Evolutionary conservation across 2,888 invertebrate species (phyloP).

Genomic region (Anodontia alba): DNA sequence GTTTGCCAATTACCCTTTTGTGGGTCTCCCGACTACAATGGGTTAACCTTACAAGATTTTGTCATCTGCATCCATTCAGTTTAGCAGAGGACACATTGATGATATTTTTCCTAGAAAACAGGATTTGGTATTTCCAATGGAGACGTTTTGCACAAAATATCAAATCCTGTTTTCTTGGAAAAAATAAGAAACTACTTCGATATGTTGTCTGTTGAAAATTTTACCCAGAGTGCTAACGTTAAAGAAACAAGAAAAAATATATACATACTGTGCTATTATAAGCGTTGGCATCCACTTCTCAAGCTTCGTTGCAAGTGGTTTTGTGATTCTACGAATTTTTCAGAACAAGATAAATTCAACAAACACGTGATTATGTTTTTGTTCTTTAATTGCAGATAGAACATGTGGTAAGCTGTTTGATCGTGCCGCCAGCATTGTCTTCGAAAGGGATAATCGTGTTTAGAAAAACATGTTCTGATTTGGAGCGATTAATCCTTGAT

Average conservation of each 20-base stretch:
- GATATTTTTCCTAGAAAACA: too few relatives aligned
- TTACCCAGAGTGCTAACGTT: too few relatives aligned
- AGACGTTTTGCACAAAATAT: too few relatives aligned
- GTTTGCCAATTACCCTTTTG: too few relatives aligned
- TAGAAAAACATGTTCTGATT: background rate
- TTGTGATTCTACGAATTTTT: constrained; percentile 16
- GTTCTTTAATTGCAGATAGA: constrained; percentile 6
- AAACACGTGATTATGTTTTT: background rate
- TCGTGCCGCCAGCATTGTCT: background rate
- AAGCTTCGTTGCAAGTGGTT: background rate
- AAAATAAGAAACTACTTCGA: too few relatives aligned
- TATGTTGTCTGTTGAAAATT: too few relatives aligned
- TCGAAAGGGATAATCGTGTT: background rate
- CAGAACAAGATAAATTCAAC: background rate
- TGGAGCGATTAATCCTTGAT: constrained; percentile 1
- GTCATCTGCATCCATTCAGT: too few relatives aligned
- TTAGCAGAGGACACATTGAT: too few relatives aligned
- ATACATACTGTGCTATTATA: background rate
- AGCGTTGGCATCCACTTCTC: background rate
- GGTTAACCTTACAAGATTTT: too few relatives aligned
- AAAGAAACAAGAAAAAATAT: background rate
- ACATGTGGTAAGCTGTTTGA: background rate
- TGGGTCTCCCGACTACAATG: too few relatives aligned
- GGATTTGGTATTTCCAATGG: too few relatives aligned
- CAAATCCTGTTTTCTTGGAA: too few relatives aligned